Evolutionary conservation across 2,113 vertebrate genomes (phyloP).

Genomic region (Poeciliopsis occidentalis): DNA sequence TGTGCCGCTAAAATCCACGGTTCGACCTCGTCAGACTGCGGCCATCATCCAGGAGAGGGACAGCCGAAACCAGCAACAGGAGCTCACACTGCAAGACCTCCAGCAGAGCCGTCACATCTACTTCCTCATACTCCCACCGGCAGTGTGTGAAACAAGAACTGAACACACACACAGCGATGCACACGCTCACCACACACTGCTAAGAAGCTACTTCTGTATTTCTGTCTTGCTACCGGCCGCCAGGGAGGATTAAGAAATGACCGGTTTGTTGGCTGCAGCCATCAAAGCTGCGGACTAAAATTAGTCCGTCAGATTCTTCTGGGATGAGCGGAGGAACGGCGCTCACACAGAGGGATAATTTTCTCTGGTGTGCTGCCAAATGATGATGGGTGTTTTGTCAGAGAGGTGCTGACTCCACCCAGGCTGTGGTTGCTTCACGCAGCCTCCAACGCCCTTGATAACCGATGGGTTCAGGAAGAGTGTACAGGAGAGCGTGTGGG

Average conservation of each 20-base stretch:
- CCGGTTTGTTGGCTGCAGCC: background rate
- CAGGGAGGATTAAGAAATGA: constrained; percentile 3
- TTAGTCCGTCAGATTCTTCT: constrained; percentile 25
- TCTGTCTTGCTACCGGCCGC: constrained; percentile 7
- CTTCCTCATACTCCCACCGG: constrained; percentile 76
- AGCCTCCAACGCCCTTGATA: constrained; percentile 50
- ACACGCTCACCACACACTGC: constrained; percentile 29
- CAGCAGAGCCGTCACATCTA: constrained; percentile 46
- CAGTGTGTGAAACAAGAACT: constrained; percentile 71
- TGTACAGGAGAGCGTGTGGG: background rate
- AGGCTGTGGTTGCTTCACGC: constrained; percentile 63
- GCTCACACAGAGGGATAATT: constrained; percentile 36
- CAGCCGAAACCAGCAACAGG: constrained; percentile 23
- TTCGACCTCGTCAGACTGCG: constrained; percentile 42
- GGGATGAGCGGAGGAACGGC: background rate
- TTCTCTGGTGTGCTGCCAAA: constrained; percentile 53
- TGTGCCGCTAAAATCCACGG: constrained; percentile 45
- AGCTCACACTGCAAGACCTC: constrained; percentile 44
- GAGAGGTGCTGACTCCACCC: constrained; percentile 60
- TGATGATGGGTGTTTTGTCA: constrained; percentile 59
- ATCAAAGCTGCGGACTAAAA: constrained; percentile 1
- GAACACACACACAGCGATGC: constrained; percentile 10
- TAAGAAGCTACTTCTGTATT: constrained; percentile 57
- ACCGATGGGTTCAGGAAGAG: constrained; percentile 36
- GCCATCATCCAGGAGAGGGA: constrained; percentile 42